These are phyloP conservation scores for Psix sp. DNA, from an alignment of 1,140 invertebrate species.

Conservation along the genomic window DNA sequence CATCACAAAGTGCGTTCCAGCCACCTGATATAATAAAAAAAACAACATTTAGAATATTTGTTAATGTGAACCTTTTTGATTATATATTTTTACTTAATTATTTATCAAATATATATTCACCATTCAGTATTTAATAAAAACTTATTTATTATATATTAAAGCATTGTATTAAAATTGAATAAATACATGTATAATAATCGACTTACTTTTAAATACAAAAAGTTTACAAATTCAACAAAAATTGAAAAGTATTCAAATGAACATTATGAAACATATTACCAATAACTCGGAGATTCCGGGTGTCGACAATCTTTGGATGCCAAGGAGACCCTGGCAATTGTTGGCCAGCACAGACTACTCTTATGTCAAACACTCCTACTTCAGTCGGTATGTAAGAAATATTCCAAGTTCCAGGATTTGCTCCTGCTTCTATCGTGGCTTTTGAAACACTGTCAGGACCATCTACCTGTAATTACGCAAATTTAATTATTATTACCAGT, in stretches of 20 bases:
- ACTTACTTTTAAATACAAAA: too few species aligned
- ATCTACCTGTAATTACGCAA: slow-evolving; percentile 75
- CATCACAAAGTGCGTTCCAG: slow-evolving; percentile 87
- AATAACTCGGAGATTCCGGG: slow-evolving; percentile 81
- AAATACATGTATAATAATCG: too few species aligned
- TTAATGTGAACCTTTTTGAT: too few species aligned
- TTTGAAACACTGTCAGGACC: slow-evolving; percentile 83
- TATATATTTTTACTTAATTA: too few species aligned
- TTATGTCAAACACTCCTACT: slow-evolving; percentile 85
- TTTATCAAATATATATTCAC: too few species aligned
- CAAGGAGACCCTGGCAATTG: slow-evolving; percentile 82
- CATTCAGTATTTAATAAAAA: too few species aligned
- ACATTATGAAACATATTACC: slow-evolving; percentile 48
- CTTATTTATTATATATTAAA: too few species aligned
- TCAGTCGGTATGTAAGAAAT: slow-evolving; percentile 84
- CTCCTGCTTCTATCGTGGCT: slow-evolving; percentile 76
- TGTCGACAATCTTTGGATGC: slow-evolving; percentile 84
- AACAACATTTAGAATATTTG: not conserved
- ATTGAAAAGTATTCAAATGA: too few species aligned
- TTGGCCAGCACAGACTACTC: slow-evolving; percentile 84
- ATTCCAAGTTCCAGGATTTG: slow-evolving; percentile 77
- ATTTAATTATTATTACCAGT: too few species aligned
- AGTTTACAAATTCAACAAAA: too few species aligned
- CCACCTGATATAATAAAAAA: slow-evolving; percentile 82
- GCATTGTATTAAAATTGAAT: too few species aligned